Percentiles rank a stretch among this genome's conserved stretches.
phyloP scores from a whole-genome alignment of 2,113 vertebrate genomes.

The Channa maculata region DNA sequence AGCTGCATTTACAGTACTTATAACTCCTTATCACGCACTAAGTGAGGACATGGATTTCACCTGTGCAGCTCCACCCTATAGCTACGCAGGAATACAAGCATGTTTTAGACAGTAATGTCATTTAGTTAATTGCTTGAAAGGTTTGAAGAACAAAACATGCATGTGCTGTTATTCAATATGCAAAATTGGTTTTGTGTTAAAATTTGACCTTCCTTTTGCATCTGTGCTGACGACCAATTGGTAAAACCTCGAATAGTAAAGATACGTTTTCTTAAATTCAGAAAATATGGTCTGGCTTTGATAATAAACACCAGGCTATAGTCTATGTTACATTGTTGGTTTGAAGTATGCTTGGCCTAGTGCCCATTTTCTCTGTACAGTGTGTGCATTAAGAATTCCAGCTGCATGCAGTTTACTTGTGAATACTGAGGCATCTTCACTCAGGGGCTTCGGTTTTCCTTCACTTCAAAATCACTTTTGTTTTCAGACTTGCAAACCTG shows the following conservation, averaged over 20 bases:
- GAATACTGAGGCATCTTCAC: not conserved
- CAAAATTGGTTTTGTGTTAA: no score
- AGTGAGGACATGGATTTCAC: not conserved
- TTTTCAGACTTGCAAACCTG: slow-evolving; percentile 43
- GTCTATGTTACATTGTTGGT: not conserved
- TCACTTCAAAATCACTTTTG: slow-evolving; percentile 29
- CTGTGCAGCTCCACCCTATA: not conserved
- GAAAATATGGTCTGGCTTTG: not conserved
- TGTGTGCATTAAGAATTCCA: slow-evolving; percentile 6
- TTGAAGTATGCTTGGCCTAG: not conserved
- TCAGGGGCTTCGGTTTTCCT: slow-evolving; percentile 27
- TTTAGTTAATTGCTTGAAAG: not conserved
- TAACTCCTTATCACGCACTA: not conserved
- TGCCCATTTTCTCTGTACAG: not conserved
- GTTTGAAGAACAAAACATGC: not conserved
- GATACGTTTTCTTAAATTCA: not conserved
- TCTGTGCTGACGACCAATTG: no score
- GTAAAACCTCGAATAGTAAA: no score
- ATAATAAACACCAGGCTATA: not conserved
- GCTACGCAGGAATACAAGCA: not conserved
- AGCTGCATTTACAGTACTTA: not conserved
- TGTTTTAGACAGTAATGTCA: not conserved
- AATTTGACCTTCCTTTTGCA: no score
- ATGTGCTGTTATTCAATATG: no score
- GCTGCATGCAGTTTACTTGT: slow-evolving; percentile 6